Evolutionary conservation across 2,113 vertebrate genomes (phyloP).

Genomic region (Neogale vison): DNA sequence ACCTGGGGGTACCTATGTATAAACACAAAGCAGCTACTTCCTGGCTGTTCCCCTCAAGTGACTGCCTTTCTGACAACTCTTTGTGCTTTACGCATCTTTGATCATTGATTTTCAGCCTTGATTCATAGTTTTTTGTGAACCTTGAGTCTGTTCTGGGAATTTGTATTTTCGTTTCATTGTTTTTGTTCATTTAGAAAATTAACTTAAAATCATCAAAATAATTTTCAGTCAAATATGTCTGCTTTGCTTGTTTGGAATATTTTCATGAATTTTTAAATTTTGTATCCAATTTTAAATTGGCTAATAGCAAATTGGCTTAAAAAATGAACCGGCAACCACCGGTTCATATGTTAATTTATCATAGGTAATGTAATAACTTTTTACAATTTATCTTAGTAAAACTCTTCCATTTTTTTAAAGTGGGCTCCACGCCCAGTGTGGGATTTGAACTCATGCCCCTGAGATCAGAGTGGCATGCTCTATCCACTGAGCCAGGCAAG

Average conservation of each 20-base stretch:
- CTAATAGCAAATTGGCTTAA: constrained; percentile 21
- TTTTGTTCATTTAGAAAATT: constrained; percentile 57
- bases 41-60: no score
- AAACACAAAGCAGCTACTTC: not conserved
- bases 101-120: not conserved
- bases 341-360: not conserved
- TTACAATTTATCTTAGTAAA: not conserved
- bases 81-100: not conserved
- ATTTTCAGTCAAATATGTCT: constrained; percentile 24
- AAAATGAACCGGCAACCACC: not conserved
- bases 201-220: constrained; percentile 3
- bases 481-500: not conserved
- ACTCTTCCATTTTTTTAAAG: not conserved
- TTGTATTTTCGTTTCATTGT: constrained; percentile 21
- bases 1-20: not conserved
- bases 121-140: not conserved
- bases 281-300: not conserved
- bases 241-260: constrained; percentile 27
- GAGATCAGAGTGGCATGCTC: not conserved
- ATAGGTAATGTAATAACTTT: not conserved
- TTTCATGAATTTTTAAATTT: constrained; percentile 33
- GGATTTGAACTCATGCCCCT: not conserved
- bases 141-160: not conserved
- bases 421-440: not conserved
- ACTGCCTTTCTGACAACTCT: not conserved